These are phyloP conservation scores for Onychomys arenicola DNA, from an alignment of 2,797 vertebrate species.

Conservation along the genomic window DNA sequence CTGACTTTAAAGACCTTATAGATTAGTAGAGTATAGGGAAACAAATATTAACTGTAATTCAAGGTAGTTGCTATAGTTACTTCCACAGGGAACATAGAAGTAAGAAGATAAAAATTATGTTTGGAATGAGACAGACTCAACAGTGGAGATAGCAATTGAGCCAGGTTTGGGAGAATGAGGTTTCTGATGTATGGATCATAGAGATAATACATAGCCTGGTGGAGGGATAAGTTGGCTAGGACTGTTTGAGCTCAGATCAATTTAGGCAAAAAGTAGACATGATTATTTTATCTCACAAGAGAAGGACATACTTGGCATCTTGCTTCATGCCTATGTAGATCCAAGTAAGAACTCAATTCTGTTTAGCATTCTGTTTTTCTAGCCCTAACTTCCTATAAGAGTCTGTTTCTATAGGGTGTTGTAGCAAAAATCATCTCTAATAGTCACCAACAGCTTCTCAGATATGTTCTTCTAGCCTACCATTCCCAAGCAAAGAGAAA, in stretches of 20 bases:
- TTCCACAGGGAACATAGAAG: not conserved
- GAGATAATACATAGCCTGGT: not conserved
- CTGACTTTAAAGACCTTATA: slow-evolving; percentile 35
- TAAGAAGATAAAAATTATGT: slow-evolving; percentile 39
- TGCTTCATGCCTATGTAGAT: not conserved
- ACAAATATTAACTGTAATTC: slow-evolving; percentile 44
- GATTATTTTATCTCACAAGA: not conserved
- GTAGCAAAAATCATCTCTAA: not conserved
- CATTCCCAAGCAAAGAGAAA: not conserved
- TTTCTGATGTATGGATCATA: not conserved
- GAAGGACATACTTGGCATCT: not conserved
- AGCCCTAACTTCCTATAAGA: not conserved
- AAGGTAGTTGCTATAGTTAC: slow-evolving; percentile 20
- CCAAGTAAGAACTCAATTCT: not conserved
- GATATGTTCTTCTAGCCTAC: not conserved
- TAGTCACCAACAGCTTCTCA: not conserved
- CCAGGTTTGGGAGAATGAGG: not conserved
- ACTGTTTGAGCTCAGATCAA: not conserved
- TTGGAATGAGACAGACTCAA: not conserved
- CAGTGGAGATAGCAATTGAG: not conserved
- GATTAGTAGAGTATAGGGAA: slow-evolving; percentile 30
- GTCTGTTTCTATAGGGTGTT: not conserved
- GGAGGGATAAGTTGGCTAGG: not conserved
- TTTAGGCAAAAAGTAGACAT: slow-evolving; percentile 22
- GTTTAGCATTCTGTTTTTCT: not conserved